Base-by-base conservation (phyloP, 2,888 invertebrate genomes). In the Subacronicta megacephala region DNA sequence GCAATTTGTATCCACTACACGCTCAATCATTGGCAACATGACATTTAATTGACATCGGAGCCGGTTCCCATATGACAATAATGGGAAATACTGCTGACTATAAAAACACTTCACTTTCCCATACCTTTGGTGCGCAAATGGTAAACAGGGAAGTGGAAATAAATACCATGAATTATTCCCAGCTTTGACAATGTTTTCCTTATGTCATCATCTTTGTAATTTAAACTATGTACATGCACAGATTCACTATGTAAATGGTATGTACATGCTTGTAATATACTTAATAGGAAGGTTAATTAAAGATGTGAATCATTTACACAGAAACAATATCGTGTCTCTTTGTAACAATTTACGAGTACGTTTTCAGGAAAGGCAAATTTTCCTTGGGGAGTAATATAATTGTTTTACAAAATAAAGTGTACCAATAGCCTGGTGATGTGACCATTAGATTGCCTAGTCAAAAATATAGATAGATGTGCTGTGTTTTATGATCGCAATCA, bases 51-150 rank as follows among this genome's bases (percentile, higher is more conserved):
- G 70, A 41, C 55, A 62, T 6, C 12, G n/a, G 16, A 46, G 10
- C 31, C 0, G 15, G 42, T 75, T 75, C 78, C 41, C 76, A 64
- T 29, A 52, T 12, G 10, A 78, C 60, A 75, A 78, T 75, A 29
- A 61, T 75, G 76, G 35, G 72, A 75, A 75, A 59, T 47, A 43
- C 9, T 7, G 37, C 38, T 38, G 13, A 7, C 10, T 40, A n/a
- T 7, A 51, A 64, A 67, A 73, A 63, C 23, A 20, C 13, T 17
- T 31, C 2, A 18, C 12, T 31, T 67, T 68, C 67, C 42, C 73
- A 72, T 67, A 61, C 46, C 15, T 23, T 43, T 41, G 10, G n/a
- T 37, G 17, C 15, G 18, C 15, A 35, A 64, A 38, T 33, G 13
- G 6, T 18, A 18, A 61, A 62, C 26, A 41, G 46, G 74, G 64